A percentile compares a stretch with the other conserved stretches of the same genome.
These are phyloP conservation scores for Drosophila bifasciata DNA, from an alignment of 1,140 invertebrate species.

Conservation along the genomic window DNA sequence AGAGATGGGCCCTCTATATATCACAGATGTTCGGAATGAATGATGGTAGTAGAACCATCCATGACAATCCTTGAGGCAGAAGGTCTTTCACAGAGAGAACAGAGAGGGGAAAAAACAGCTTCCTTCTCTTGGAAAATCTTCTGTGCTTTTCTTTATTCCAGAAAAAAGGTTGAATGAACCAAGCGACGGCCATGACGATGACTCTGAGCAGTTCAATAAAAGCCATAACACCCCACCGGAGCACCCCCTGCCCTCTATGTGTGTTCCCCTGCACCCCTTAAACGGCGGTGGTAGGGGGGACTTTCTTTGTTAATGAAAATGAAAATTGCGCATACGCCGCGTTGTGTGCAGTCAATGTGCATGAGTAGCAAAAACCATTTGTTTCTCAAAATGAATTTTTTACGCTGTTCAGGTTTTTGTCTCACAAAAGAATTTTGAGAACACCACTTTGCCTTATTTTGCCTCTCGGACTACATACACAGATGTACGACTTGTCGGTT, in stretches of 20 bases:
- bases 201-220: constrained; percentile 59
- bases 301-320: constrained; percentile 66
- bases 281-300: not conserved
- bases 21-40: constrained; percentile 29
- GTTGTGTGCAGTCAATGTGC: constrained; percentile 53
- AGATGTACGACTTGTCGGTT: constrained; percentile 23
- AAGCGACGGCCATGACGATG: constrained; percentile 42
- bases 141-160: constrained; percentile 14
- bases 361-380: no score
- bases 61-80: constrained; percentile 45
- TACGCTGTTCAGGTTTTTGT: constrained; percentile 47
- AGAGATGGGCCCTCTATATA: no score
- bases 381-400: constrained; percentile 55
- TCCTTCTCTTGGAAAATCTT: constrained; percentile 10
- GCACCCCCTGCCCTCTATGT: no score
- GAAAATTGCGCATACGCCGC: constrained; percentile 74
- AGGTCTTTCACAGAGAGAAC: constrained; percentile 1
- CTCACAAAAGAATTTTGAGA: no score
- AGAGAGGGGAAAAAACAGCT: constrained; percentile 26
- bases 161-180: constrained; percentile 55
- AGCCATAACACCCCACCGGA: constrained; percentile 35
- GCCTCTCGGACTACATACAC: constrained; percentile 18
- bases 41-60: constrained; percentile 4
- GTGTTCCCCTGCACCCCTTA: no score
- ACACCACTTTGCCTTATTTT: constrained; percentile 48